Evolutionary conservation across 2,888 invertebrate genomes (phyloP), one percentile per base, ranked within the genome.

Genomic region (Blastobasis lacticolella): DNA sequence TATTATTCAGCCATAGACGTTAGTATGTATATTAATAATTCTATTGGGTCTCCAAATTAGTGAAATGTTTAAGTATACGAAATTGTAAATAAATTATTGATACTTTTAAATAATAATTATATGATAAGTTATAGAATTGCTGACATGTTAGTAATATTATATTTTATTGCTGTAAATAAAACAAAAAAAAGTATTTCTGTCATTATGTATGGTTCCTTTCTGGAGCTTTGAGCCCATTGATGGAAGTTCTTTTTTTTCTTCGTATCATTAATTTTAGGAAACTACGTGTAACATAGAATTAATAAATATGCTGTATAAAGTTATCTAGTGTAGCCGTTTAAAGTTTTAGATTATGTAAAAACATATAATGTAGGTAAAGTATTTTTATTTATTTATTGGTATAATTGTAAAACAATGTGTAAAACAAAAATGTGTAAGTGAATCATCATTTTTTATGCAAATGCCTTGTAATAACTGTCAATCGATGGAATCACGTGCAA

Each of bases 181-280:
- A 40, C 52, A 66, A 65, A 23, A 23, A 70, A 81, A 84, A 85
- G 84, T 78, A 60, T 71, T 79, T 74, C 63, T 73, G 73, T 78
- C 86, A 85, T 23, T 23, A 81, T 66, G 64, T 67, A 68, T 66
- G 71, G 71, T 67, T 64, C 61, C 51, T 10, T 10, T 49, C 46
- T 51, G 59, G 75, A 78, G 75, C 77, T 75, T 69, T 83, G 86
- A 86, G 86, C 86, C 86, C 86, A 66, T 84, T 86, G 86, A 73
- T 68, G 72, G 56, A 75, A 67, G 56, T 74, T 75, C 81, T 86
- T 85, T 84, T 80, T 78, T 61, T 49, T 57, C 51, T 23, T 23
- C 3, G 23, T 23, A 23, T 23, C 23, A 23, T 23, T 23, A 23
- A 23, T 23, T 23, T 2, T 23, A 23, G 23, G 23, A 23, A 23